Percentiles rank a stretch among this genome's conserved stretches.
Evolutionary conservation across 2,113 vertebrate species (phyloP).

Genomic region (Otus sunia): DNA sequence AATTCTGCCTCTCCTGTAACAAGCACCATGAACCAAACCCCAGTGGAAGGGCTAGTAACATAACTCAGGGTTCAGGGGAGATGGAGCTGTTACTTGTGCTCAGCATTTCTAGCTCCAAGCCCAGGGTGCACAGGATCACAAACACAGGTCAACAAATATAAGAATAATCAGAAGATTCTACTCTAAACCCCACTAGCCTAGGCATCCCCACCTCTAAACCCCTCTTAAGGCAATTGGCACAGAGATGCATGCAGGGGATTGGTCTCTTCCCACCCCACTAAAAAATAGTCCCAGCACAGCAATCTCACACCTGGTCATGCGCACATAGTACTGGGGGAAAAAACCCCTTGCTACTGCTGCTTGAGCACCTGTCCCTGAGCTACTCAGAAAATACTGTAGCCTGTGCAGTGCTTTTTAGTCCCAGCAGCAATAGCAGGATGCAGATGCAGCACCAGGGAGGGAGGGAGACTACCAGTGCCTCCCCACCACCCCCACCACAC

Average conservation of each 20-base stretch:
- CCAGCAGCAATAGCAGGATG: neutral
- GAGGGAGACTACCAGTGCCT: neutral
- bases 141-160: neutral
- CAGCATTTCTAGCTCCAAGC: neutral
- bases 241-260: fast-evolving
- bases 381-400: neutral
- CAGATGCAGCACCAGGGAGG: neutral
- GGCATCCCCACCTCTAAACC: neutral
- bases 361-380: neutral
- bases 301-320: neutral
- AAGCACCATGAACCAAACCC: neutral
- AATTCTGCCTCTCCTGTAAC: neutral
- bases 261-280: fast-evolving
- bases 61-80: neutral
- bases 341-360: neutral
- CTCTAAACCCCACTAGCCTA: neutral
- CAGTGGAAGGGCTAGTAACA: neutral
- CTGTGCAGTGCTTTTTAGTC: neutral
- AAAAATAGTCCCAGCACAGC: neutral
- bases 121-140: neutral
- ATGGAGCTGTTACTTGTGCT: neutral
- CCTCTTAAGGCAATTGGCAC: neutral
- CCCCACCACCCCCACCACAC: neutral
- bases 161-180: neutral
- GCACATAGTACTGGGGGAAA: neutral